Evolutionary conservation across 64 coral and sea anemone species (phyloP).

Genomic region (Montipora sp.): DNA sequence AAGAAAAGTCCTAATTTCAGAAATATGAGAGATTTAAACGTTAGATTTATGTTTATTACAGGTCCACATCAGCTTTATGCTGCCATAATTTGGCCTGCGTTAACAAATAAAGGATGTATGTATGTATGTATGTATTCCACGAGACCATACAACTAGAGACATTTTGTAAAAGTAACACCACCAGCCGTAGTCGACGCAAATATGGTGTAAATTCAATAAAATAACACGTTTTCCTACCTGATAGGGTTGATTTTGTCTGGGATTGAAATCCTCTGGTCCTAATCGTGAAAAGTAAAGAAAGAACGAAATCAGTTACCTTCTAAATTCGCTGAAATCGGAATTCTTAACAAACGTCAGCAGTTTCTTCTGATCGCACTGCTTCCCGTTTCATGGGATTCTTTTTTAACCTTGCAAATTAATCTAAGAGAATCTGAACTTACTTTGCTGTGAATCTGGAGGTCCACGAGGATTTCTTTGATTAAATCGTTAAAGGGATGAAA

Average conservation of each 20-base stretch:
- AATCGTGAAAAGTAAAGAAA: not conserved
- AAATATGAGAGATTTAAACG: too few species aligned
- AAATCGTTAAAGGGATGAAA: slow-evolving; percentile 63
- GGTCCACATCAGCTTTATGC: too few species aligned
- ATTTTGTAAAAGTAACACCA: not conserved
- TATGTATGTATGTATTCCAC: not conserved
- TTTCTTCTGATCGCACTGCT: not conserved
- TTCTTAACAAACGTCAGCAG: slow-evolving; percentile 35
- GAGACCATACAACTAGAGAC: not conserved
- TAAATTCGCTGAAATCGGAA: slow-evolving; percentile 11
- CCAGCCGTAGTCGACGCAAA: slow-evolving; percentile 18
- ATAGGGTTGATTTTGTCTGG: slow-evolving; percentile 38
- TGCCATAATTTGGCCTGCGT: too few species aligned
- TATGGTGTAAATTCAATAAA: not conserved
- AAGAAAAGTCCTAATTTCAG: too few species aligned
- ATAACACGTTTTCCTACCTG: not conserved
- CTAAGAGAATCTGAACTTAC: slow-evolving; percentile 71
- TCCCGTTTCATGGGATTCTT: not conserved
- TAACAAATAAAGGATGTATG: too few species aligned
- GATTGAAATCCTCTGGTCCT: slow-evolving; percentile 54
- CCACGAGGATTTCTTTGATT: slow-evolving; percentile 76
- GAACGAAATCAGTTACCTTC: not conserved
- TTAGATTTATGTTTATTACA: too few species aligned
- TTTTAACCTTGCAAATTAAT: slow-evolving; percentile 31
- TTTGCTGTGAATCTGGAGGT: slow-evolving; percentile 76